Conservation (phyloP, 2,888 invertebrate species). For the Acanthosepion esculentum region DNA sequence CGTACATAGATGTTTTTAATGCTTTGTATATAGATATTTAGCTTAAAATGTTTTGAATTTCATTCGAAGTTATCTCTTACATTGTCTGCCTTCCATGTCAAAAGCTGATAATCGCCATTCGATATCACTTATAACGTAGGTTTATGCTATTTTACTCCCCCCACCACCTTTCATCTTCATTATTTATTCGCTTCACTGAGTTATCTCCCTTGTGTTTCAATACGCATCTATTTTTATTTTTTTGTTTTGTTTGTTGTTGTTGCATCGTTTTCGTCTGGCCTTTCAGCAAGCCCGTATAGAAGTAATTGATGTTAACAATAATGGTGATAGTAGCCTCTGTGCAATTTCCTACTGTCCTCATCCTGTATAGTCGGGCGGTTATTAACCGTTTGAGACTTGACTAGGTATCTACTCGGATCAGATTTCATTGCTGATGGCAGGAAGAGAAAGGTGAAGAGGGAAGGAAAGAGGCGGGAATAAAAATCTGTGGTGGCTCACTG, state of each 20-base stretch:
- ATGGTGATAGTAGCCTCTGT: background rate
- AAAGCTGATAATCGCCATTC: background rate
- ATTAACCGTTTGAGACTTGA: slow-evolving; percentile 5
- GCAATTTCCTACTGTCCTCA: background rate
- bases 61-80: background rate
- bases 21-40: background rate
- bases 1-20: background rate
- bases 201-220: background rate
- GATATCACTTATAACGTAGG: background rate
- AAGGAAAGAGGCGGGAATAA: background rate
- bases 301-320: background rate
- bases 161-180: background rate
- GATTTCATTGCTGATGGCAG: background rate
- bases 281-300: background rate
- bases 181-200: background rate
- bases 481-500: background rate
- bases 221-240: background rate
- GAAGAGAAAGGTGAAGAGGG: too few species aligned
- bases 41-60: background rate
- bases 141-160: background rate
- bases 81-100: background rate
- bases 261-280: background rate
- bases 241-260: too few species aligned
- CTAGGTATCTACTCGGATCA: background rate
- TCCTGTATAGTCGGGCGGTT: background rate